Evolutionary conservation across 1,140 invertebrate genomes (phyloP), one percentile per base, ranked within the genome.

Genomic region (Drosophila melanogaster): DNA sequence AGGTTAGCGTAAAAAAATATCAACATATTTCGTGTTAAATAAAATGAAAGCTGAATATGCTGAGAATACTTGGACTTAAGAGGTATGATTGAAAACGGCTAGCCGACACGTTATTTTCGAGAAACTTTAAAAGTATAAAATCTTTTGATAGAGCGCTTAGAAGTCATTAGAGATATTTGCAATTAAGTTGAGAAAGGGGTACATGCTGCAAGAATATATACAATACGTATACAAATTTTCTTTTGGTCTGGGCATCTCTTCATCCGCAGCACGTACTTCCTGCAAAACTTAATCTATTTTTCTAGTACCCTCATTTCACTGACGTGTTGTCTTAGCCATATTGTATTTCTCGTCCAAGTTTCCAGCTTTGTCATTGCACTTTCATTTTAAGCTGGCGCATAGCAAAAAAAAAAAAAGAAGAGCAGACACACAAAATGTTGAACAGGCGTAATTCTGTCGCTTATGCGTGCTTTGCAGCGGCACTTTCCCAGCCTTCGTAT

Each of bases 281-380:
- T 44, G 66, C 44, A 55, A 79, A 83, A 81, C 75, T 71, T 81
- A 60, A 60, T 59, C 65, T 61, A 15, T 65, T 61, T 56, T 47
- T 19, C 1, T n/a, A 33, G 14, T 14, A 6, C n/a, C 14, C 58
- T 33, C 60, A 15, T 47, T 76, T 54, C 55, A 71, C 47, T 77
- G 75, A 74, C 54, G 74, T 78, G 78, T 86, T 81, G 81, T 69
- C 81, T 85, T 66, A 77, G 54, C 60, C 60, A 64, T 58, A 65
- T 77, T 54, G 61, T 75, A 77, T 77, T 46, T 46, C 50, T 57
- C 30, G 38, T 47, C 60, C 65, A 66, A 61, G 75, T 83, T 87
- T 86, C 70, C 61, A 77, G 83, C 83, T 86, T 87, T 87, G 83
- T 86, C 83, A 87, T 72, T 86, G 83, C 83, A 86, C 83, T 86